Evolutionary conservation across 1,140 invertebrate species (phyloP).

Genomic region (Hydropsyche tenuis): DNA sequence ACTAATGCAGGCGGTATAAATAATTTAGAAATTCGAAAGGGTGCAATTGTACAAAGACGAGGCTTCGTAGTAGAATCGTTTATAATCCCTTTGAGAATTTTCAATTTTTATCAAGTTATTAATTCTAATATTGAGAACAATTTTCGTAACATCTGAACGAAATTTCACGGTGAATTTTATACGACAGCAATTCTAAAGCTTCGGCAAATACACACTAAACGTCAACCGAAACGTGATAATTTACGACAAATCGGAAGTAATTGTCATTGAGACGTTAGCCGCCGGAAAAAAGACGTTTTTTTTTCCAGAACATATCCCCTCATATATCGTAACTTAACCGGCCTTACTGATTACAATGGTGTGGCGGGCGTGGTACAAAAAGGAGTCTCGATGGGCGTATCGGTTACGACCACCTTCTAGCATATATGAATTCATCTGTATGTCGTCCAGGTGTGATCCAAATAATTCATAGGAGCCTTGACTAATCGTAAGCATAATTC

Average conservation of each 20-base stretch:
- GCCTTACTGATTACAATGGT: constrained; percentile 43
- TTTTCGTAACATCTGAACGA: no score
- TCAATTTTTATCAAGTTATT: no score
- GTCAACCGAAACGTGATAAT: constrained; percentile 24
- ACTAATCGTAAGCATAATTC: no score
- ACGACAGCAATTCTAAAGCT: no score
- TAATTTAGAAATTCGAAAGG: constrained; percentile 26
- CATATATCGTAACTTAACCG: constrained; percentile 13
- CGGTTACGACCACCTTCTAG: constrained; percentile 14
- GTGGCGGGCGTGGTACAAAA: constrained; percentile 31
- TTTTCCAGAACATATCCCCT: constrained; percentile 19
- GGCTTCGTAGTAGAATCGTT: no score
- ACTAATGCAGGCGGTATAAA: constrained; percentile 29
- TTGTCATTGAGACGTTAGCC: constrained; percentile 25
- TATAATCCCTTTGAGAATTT: no score
- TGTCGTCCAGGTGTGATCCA: constrained; percentile 37
- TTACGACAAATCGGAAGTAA: constrained; percentile 39
- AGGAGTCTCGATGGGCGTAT: constrained; percentile 38
- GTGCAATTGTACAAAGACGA: no score
- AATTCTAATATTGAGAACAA: no score
- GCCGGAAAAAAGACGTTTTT: constrained; percentile 29
- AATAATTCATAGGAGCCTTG: no score
- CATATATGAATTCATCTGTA: constrained; percentile 10
- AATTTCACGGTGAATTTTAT: no score
- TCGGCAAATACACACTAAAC: no score